These are phyloP conservation scores for Agrochola macilenta DNA, from an alignment of 2,888 invertebrate species.

Conservation along the genomic window DNA sequence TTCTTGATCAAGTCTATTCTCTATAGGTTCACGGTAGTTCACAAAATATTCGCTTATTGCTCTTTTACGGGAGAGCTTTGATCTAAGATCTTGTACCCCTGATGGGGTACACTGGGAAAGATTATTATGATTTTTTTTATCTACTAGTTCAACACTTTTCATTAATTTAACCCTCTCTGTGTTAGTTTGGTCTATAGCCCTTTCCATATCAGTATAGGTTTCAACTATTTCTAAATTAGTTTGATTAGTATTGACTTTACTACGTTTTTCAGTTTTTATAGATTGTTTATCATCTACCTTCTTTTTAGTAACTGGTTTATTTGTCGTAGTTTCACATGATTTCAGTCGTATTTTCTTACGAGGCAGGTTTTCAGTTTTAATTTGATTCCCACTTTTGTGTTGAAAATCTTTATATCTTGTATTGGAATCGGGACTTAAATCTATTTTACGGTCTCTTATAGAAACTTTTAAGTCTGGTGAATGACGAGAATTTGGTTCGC, in stretches of 20 bases:
- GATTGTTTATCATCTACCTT: constrained; percentile 12
- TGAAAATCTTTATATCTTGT: constrained; percentile 29
- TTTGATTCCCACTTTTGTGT: neutral
- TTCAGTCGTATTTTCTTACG: constrained; percentile 5
- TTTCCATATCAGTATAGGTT: constrained; percentile 4
- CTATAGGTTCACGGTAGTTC: neutral
- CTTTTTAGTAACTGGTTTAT: constrained; percentile 9
- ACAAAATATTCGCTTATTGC: constrained; percentile 29
- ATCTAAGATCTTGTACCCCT: constrained; percentile 66
- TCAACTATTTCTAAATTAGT: constrained; percentile 9
- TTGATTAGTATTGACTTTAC: neutral
- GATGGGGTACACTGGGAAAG: constrained; percentile 1
- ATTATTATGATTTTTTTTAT: constrained; percentile 5
- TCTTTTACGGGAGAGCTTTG: constrained; percentile 64
- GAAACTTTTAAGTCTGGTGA: neutral
- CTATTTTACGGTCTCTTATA: neutral
- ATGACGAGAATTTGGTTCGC: neutral
- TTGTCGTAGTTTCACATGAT: constrained; percentile 1
- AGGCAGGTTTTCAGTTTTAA: constrained; percentile 10
- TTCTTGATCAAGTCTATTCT: constrained; percentile 51
- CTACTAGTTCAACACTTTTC: constrained; percentile 18
- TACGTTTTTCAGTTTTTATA: constrained; percentile 10
- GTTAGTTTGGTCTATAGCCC: constrained; percentile 11
- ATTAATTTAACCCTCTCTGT: neutral
- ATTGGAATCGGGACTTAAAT: constrained; percentile 7